Percentiles rank a stretch among this genome's conserved stretches.
These are phyloP conservation scores for Pollicipes pollicipes DNA, from an alignment of 1,140 invertebrate genomes.

Conservation along the genomic window DNA sequence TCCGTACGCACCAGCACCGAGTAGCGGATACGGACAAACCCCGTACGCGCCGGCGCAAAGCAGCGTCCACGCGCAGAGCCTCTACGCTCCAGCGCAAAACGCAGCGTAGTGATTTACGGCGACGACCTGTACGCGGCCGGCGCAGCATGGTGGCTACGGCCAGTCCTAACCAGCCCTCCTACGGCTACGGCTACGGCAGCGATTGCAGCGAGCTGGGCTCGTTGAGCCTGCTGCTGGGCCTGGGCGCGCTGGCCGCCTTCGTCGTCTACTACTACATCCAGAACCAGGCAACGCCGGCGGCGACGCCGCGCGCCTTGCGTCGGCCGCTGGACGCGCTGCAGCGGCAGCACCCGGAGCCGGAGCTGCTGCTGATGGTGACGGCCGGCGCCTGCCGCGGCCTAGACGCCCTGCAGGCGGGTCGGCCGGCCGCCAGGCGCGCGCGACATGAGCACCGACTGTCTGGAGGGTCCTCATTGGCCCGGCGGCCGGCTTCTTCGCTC, in stretches of 20 bases:
- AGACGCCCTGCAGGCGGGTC: background rate
- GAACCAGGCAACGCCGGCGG: background rate
- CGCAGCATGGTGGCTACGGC: background rate
- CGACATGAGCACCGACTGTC: background rate
- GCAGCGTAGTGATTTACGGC: too few species aligned
- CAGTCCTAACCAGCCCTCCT: background rate
- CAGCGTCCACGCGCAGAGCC: background rate
- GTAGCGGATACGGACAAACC: too few species aligned
- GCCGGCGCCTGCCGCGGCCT: background rate
- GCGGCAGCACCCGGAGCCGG: background rate
- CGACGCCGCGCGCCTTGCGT: too few species aligned
- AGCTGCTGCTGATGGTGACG: background rate
- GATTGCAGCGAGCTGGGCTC: background rate
- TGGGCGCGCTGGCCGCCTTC: background rate
- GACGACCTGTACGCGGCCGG: background rate
- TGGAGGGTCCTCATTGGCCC: background rate
- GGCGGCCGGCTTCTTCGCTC: background rate
- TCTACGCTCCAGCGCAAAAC: background rate
- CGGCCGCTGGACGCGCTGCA: background rate
- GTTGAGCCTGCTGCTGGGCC: background rate
- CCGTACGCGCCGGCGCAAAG: background rate
- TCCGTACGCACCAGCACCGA: too few species aligned
- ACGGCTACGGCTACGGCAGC: background rate
- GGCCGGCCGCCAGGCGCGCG: too few species aligned
- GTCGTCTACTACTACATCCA: background rate